These are phyloP conservation scores for Philaethria dido DNA, from an alignment of 2,888 invertebrate species.

Conservation along the genomic window DNA sequence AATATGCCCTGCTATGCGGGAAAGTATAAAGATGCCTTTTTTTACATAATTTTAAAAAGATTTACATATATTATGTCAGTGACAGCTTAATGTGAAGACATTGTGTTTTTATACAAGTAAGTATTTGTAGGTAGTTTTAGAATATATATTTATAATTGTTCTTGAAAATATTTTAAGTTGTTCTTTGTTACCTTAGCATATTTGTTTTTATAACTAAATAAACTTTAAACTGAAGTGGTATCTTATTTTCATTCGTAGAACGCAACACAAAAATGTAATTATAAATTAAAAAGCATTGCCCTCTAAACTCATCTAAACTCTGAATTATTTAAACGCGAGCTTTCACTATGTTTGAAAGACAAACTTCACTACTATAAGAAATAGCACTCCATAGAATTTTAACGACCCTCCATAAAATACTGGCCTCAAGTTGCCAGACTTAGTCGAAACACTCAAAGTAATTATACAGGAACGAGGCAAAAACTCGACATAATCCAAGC, in stretches of 20 bases:
- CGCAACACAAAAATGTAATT: background rate
- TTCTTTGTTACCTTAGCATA: no score
- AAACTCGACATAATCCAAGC: slow-evolving; percentile 63
- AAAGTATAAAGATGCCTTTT: no score
- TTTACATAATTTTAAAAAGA: no score
- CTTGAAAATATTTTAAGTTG: slow-evolving; percentile 1
- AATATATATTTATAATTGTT: slow-evolving; percentile 7
- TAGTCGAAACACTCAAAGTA: slow-evolving; percentile 57
- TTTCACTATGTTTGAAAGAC: slow-evolving; percentile 50
- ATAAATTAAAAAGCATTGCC: background rate
- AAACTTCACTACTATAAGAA: slow-evolving; percentile 56
- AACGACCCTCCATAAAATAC: slow-evolving; percentile 58
- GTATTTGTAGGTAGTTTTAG: slow-evolving; percentile 1
- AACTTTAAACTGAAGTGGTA: background rate
- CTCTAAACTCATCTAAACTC: slow-evolving; percentile 14
- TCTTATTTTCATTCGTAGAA: background rate
- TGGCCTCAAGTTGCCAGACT: slow-evolving; percentile 54
- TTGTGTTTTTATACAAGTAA: background rate
- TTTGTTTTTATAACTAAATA: background rate
- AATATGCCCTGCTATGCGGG: no score
- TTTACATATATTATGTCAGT: background rate
- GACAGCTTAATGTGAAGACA: background rate
- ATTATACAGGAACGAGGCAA: slow-evolving; percentile 59
- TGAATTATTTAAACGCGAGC: slow-evolving; percentile 29
- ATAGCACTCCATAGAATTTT: slow-evolving; percentile 59